phyloP scores from a whole-genome alignment of 2,888 invertebrate species.

The Serripes groenlandicus region DNA sequence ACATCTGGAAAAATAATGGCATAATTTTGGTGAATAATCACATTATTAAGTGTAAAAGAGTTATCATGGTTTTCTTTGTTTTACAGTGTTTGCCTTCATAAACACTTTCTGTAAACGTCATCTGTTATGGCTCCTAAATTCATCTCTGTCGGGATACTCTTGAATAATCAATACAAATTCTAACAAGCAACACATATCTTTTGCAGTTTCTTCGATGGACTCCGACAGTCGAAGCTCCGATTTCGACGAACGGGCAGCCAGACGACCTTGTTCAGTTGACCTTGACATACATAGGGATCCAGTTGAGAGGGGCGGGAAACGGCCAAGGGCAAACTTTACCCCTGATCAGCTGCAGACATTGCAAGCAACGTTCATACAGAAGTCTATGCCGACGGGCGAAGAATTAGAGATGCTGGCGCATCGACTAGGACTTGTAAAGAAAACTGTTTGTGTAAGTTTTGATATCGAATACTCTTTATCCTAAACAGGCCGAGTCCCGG shows the following conservation, averaged over 20 bases:
- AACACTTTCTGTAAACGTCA: no score
- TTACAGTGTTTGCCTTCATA: no score
- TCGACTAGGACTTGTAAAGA: slow-evolving; percentile 91
- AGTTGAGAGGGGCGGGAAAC: slow-evolving; percentile 88
- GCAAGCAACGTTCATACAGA: slow-evolving; percentile 98
- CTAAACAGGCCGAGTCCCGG: no score
- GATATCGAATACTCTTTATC: neutral
- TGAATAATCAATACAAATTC: no score
- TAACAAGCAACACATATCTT: no score
- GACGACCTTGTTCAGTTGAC: neutral
- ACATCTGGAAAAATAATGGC: no score
- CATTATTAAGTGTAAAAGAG: no score
- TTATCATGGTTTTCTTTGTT: no score
- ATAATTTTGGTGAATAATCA: no score
- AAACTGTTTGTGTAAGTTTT: slow-evolving; percentile 46
- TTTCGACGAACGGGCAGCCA: slow-evolving; percentile 19
- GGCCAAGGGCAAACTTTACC: slow-evolving; percentile 98
- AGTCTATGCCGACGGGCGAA: slow-evolving; percentile 99
- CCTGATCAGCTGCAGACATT: slow-evolving; percentile 97
- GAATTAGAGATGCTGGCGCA: slow-evolving; percentile 98
- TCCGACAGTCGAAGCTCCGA: slow-evolving; percentile 45
- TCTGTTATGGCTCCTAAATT: no score
- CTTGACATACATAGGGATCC: slow-evolving; percentile 13
- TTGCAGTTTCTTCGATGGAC: slow-evolving; percentile 55
- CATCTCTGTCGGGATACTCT: no score